Percentiles rank a stretch among this genome's conserved stretches.
Evolutionary conservation across 2,888 invertebrate genomes (phyloP).

Genomic region (Creontiades dilutus): DNA sequence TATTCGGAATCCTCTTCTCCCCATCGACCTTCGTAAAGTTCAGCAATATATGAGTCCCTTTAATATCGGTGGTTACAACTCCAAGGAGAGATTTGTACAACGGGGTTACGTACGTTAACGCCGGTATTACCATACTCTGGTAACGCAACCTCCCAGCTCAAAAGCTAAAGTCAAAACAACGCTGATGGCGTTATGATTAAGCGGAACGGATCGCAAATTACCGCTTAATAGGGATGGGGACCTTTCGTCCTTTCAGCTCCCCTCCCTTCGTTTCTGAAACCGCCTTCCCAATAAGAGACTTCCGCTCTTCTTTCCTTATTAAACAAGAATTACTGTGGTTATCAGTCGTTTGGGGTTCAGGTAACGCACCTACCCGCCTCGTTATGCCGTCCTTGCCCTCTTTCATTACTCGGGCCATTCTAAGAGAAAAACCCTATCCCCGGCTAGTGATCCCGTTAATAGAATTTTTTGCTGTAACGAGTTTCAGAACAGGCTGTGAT

Average conservation of each 20-base stretch:
- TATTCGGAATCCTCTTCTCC: not conserved
- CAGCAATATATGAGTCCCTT: not conserved
- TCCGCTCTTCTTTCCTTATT: conserved; percentile 65
- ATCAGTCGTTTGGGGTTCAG: conserved; percentile 50
- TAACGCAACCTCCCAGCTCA: not conserved
- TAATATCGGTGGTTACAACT: not conserved
- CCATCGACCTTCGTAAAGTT: not conserved
- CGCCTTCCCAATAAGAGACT: conserved; percentile 63
- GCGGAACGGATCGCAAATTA: conserved; percentile 67
- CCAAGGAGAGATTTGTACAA: conserved; percentile 7
- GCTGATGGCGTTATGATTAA: conserved; percentile 70
- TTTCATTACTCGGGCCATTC: conserved; percentile 51
- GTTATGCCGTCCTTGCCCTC: conserved; percentile 55
- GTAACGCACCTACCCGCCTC: conserved; percentile 58
- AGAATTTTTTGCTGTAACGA: not conserved
- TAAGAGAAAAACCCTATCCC: conserved; percentile 33
- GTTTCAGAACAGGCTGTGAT: no score
- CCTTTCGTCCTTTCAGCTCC: conserved; percentile 11
- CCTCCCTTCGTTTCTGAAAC: not conserved
- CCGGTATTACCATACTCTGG: conserved; percentile 43
- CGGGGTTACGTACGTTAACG: conserved; percentile 26
- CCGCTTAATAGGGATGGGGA: conserved; percentile 68
- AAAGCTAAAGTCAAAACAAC: conserved; percentile 60
- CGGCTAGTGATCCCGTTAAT: not conserved
- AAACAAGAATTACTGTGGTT: conserved; percentile 67